phyloP scores from a whole-genome alignment of 2,888 invertebrate species.

The Bombylius major region DNA sequence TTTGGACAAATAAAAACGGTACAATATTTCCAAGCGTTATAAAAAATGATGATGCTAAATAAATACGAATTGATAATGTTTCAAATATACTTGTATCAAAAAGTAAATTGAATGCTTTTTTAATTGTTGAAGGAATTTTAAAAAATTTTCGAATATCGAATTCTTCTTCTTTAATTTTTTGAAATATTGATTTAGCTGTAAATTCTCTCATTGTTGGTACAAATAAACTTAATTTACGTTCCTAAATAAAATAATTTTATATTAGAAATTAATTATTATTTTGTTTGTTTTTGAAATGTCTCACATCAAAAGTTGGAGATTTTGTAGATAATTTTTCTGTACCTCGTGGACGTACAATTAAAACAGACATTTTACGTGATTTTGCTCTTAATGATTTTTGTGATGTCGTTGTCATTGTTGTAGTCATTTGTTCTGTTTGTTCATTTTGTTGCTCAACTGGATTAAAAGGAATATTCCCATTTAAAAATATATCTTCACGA shows the following conservation, averaged over 20 bases:
- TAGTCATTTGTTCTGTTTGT: no score
- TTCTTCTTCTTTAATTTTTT: not conserved
- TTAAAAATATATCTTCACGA: constrained; percentile 57
- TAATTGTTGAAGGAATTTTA: not conserved
- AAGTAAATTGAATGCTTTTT: constrained; percentile 27
- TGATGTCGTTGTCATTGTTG: no score
- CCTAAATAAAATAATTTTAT: no score
- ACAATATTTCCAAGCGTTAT: constrained; percentile 66
- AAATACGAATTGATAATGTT: constrained; percentile 27
- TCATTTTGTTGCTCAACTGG: no score
- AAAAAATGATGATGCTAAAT: constrained; percentile 44
- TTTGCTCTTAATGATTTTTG: no score
- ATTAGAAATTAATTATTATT: no score
- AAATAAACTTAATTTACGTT: no score
- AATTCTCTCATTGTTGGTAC: not conserved
- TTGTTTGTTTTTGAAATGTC: no score
- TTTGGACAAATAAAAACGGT: constrained; percentile 55
- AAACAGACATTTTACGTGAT: no score
- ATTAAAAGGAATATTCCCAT: constrained; percentile 12
- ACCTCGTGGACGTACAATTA: no score
- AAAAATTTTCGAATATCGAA: not conserved
- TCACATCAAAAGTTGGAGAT: no score
- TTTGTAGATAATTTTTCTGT: no score
- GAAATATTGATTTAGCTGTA: not conserved
- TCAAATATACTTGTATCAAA: constrained; percentile 25